phyloP scores from a whole-genome alignment of 2,797 vertebrate species.

The Helostoma temminkii region DNA sequence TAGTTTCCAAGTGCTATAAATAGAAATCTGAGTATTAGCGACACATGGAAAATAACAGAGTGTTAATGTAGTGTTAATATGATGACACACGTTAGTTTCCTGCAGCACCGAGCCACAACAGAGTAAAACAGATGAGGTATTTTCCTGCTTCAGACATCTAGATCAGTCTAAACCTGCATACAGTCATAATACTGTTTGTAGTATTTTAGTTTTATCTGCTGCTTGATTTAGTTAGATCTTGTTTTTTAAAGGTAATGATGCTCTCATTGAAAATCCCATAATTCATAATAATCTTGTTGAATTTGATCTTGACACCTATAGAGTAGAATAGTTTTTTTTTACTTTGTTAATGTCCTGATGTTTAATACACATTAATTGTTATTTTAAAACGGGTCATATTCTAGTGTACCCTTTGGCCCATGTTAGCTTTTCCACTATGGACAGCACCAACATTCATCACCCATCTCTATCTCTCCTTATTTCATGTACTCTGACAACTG shows the following conservation, averaged over 20 bases:
- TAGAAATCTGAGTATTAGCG: conserved; percentile 37
- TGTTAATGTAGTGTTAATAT: conserved; percentile 27
- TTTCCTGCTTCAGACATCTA: conserved; percentile 38
- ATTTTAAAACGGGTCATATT: no score
- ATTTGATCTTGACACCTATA: no score
- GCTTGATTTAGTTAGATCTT: neutral
- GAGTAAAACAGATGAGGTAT: neutral
- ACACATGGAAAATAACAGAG: conserved; percentile 26
- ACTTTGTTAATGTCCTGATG: no score
- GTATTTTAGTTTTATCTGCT: neutral
- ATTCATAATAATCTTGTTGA: neutral
- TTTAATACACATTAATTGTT: no score
- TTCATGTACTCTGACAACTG: no score
- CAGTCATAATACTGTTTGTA: neutral
- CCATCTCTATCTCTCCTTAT: no score
- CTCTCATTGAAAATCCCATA: neutral
- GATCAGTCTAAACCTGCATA: conserved; percentile 6
- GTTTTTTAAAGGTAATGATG: neutral
- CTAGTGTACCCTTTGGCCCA: no score
- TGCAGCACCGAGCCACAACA: conserved; percentile 19
- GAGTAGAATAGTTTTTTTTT: no score
- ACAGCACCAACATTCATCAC: no score
- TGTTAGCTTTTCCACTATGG: no score
- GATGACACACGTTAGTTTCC: conserved; percentile 35
- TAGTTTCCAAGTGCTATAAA: conserved; percentile 38